Evolutionary conservation across 2,888 invertebrate genomes (phyloP).

Genomic region (Acleris emargana): DNA sequence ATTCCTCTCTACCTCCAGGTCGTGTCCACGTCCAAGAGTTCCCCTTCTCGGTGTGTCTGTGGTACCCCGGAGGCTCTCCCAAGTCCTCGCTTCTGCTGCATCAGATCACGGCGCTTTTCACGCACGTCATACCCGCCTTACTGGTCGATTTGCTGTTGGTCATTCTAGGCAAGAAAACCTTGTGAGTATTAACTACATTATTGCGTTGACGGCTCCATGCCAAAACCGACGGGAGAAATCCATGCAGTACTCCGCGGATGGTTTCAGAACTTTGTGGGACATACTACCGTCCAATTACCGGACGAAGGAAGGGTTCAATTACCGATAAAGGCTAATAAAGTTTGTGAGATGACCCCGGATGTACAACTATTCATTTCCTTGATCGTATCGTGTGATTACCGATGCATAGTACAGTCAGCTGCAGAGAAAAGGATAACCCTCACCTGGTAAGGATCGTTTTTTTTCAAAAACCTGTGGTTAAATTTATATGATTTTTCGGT

Average conservation of each 20-base stretch:
- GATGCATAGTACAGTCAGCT: no score
- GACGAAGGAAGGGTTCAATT: no score
- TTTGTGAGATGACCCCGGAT: no score
- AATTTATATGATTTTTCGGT: no score
- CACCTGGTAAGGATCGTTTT: no score
- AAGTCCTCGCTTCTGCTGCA: slow-evolving; percentile 87
- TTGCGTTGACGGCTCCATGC: background rate
- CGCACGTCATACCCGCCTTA: slow-evolving; percentile 91
- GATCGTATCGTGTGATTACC: no score
- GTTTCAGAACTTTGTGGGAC: background rate
- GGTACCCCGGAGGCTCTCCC: slow-evolving; percentile 91
- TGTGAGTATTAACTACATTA: slow-evolving; percentile 83
- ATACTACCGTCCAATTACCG: no score
- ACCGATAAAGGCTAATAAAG: no score
- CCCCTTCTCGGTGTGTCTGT: slow-evolving; percentile 90
- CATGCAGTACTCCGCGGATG: background rate
- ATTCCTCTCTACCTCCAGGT: slow-evolving; percentile 54
- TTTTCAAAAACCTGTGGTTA: no score
- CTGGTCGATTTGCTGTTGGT: slow-evolving; percentile 88
- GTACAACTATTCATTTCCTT: no score
- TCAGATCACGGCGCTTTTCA: slow-evolving; percentile 86
- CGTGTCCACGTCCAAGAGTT: slow-evolving; percentile 85
- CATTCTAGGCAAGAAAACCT: slow-evolving; percentile 88
- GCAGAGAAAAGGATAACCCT: no score
- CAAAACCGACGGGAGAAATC: no score